Conservation (phyloP, 2,888 invertebrate genomes). For the Pasiphila rectangulata region DNA sequence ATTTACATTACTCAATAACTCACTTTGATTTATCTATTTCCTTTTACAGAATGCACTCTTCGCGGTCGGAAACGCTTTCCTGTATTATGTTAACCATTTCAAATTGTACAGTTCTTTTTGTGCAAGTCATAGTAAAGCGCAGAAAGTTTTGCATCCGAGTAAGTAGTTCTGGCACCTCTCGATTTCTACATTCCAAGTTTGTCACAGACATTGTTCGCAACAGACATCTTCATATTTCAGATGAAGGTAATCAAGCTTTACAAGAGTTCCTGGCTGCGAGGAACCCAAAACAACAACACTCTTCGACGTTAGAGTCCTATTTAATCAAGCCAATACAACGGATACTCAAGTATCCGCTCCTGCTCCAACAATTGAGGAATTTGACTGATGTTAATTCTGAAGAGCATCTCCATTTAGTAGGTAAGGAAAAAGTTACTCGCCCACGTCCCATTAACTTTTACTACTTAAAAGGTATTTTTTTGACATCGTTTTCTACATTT, state of each 20-base stretch:
- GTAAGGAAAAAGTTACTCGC: constrained; percentile 69
- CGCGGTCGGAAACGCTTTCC: constrained; percentile 97
- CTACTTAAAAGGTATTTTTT: constrained; percentile 3
- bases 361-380: constrained; percentile 96
- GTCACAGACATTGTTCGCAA: constrained; percentile 2
- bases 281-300: constrained; percentile 98
- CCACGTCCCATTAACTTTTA: neutral
- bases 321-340: constrained; percentile 99
- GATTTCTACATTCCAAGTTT: constrained; percentile 2
- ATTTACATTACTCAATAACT: constrained; percentile 8
- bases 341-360: constrained; percentile 97
- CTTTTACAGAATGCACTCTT: constrained; percentile 93
- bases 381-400: constrained; percentile 95
- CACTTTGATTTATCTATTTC: constrained; percentile 28
- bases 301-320: constrained; percentile 97
- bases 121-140: constrained; percentile 98
- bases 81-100: constrained; percentile 98
- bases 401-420: constrained; percentile 95
- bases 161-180: constrained; percentile 68
- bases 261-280: constrained; percentile 96
- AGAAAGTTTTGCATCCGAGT: constrained; percentile 99
- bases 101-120: constrained; percentile 99
- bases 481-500: constrained; percentile 10
- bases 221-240: constrained; percentile 65
- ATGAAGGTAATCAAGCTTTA: constrained; percentile 97